Evolutionary conservation across 2,113 vertebrate species (phyloP), one percentile per base, ranked within the genome.

Genomic region (Oceanites oceanicus): DNA sequence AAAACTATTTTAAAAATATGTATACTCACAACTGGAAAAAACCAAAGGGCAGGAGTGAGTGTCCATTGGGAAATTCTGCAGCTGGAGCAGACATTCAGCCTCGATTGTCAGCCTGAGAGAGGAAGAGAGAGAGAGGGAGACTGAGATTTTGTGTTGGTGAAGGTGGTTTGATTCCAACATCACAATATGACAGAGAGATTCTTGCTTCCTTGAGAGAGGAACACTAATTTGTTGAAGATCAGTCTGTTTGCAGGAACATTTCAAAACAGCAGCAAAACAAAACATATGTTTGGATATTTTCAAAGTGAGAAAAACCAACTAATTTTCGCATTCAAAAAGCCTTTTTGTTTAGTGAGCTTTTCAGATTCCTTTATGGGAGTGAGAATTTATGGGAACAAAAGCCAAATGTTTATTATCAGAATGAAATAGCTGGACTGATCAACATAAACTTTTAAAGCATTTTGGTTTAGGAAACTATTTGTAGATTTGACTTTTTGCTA

Each of bases 21-120:
- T 78, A 88, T 98, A 99, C 99, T 99, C 96, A 99, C 99, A 99
- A 97, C 99, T 99, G 97, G 99, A 99, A 98, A 99, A 99, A 98
- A 99, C 98, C 96, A 99, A 99, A 27, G 99, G 99, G 96, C 99
- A 99, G 78, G 99, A 99, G 92, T 99, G 99, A 90, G 99, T 99
- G 96, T 99, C 99, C 99, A 99, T 99, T 72, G 99, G 99, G 92
- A 99, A 99, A 98, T 99, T 99, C 98, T 99, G 98, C 68, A 99
- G 98, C 96, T 99, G 98, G 68, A 99, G 98, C 94, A 99, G 98
- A 94, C 99, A 99, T 96, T 99, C 99, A 74, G 99, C 99, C 58
- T 99, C 99, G 21, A 99, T 99, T 13, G 99, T 99, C 96, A 99
- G 97, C 97, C 99, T 99, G 98, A 77, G 96, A 98, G 79, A 88